Conservation (phyloP, 2,113 vertebrate species). For the Xyrauchen texanus region DNA sequence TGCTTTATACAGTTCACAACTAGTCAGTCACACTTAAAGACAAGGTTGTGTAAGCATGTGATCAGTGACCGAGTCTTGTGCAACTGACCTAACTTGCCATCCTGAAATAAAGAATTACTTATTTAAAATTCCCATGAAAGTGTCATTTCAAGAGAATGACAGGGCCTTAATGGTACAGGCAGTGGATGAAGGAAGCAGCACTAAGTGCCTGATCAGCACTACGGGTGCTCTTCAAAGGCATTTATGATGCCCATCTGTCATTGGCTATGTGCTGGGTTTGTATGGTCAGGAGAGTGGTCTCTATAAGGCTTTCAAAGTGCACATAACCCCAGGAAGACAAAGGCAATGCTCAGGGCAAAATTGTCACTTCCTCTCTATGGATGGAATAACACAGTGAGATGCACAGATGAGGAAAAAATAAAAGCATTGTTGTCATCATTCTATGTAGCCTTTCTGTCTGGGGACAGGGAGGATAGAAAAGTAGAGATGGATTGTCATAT, state of each 20-base stretch:
- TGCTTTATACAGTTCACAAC: no score
- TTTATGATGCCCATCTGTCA: slow-evolving; percentile 49
- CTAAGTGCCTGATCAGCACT: slow-evolving; percentile 45
- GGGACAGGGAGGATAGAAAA: slow-evolving; percentile 9
- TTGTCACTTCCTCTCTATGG: slow-evolving; percentile 50
- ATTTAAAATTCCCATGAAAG: neutral
- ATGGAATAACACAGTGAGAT: slow-evolving; percentile 41
- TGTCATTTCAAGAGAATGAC: slow-evolving; percentile 13
- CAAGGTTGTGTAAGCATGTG: no score
- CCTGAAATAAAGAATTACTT: neutral
- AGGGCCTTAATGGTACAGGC: slow-evolving; percentile 12
- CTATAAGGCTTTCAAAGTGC: slow-evolving; percentile 52
- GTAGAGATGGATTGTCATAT: slow-evolving; percentile 32
- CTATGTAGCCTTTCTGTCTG: slow-evolving; percentile 23
- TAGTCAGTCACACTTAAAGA: no score
- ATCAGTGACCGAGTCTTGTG: neutral
- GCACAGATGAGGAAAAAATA: slow-evolving; percentile 13
- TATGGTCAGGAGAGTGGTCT: slow-evolving; percentile 27
- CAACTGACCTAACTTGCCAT: neutral
- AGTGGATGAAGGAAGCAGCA: slow-evolving; percentile 40
- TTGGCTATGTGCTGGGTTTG: slow-evolving; percentile 24
- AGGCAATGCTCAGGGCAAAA: slow-evolving; percentile 40
- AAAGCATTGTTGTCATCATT: slow-evolving; percentile 18
- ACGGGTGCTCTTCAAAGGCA: slow-evolving; percentile 42
- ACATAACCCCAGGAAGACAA: slow-evolving; percentile 53